Evolutionary conservation across 2,888 invertebrate genomes (phyloP).

Genomic region (Lacanobia wlatinum): DNA sequence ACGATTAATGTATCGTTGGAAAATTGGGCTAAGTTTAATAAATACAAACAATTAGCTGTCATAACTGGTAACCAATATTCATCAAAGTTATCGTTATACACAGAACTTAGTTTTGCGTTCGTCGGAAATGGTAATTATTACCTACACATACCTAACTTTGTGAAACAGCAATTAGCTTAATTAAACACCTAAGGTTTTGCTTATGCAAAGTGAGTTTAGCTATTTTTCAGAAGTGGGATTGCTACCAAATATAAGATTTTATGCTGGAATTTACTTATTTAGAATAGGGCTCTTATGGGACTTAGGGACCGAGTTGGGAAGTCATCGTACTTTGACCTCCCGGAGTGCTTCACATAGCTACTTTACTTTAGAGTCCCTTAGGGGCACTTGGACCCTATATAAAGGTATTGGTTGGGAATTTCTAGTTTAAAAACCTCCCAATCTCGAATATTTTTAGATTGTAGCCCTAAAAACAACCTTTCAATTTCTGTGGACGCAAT

Average conservation of each 20-base stretch:
- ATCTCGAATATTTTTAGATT: constrained; percentile 23
- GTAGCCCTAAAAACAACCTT: neutral
- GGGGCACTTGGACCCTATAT: constrained; percentile 42
- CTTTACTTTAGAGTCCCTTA: constrained; percentile 42
- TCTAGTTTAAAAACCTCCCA: constrained; percentile 32
- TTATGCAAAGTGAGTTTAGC: neutral
- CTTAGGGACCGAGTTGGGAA: constrained; percentile 34
- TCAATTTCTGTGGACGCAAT: neutral
- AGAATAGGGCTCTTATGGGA: constrained; percentile 26
- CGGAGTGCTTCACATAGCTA: constrained; percentile 19
- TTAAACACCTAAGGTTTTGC: neutral
- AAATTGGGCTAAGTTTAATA: constrained; percentile 4
- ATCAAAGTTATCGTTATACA: neutral
- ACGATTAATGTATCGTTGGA: neutral
- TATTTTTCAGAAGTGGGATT: neutral
- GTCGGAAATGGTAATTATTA: neutral
- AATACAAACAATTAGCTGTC: neutral
- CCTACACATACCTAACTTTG: neutral
- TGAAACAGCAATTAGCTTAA: neutral
- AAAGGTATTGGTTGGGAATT: constrained; percentile 42
- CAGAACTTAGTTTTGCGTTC: neutral
- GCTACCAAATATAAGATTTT: constrained; percentile 11
- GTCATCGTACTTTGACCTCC: constrained; percentile 51
- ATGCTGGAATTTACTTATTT: constrained; percentile 19
- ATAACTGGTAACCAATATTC: neutral